These are phyloP conservation scores for Drosophila arizonae DNA, from an alignment of 1,140 invertebrate species.

Conservation along the genomic window DNA sequence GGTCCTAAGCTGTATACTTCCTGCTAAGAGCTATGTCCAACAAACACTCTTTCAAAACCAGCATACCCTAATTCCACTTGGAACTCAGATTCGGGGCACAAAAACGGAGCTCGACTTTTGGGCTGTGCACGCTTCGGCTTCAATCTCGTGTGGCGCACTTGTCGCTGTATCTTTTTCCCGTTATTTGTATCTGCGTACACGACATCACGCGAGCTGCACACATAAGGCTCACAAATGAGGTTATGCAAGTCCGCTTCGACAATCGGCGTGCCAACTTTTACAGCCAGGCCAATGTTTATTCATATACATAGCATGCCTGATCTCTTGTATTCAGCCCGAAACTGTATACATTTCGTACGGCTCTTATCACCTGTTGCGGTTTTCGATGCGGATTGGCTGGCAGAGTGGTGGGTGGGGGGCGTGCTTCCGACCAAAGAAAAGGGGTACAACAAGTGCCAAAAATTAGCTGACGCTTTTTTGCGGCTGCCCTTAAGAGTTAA, in stretches of 20 bases:
- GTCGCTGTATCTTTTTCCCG: constrained; percentile 46
- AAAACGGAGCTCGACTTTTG: background rate
- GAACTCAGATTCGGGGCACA: background rate
- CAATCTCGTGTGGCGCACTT: constrained; percentile 49
- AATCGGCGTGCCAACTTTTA: constrained; percentile 28
- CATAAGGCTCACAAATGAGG: constrained; percentile 62
- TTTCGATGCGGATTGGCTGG: constrained; percentile 15
- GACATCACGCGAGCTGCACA: constrained; percentile 60
- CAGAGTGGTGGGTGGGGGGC: background rate
- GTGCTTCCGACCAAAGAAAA: constrained; percentile 50
- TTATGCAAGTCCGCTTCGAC: constrained; percentile 61
- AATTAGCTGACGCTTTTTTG: constrained; percentile 52
- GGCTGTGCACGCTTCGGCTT: constrained; percentile 49
- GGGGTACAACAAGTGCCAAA: constrained; percentile 52
- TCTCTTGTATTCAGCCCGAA: background rate
- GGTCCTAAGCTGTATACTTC: no score
- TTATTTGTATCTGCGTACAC: constrained; percentile 60
- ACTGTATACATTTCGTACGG: constrained; percentile 36
- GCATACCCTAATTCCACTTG: background rate
- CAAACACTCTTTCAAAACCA: background rate
- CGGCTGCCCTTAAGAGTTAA: constrained; percentile 60
- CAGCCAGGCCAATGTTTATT: constrained; percentile 61
- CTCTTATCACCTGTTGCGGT: constrained; percentile 33
- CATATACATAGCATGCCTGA: constrained; percentile 27
- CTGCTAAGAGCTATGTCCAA: background rate